Base-by-base conservation (phyloP, 1,140 invertebrate genomes). In the Zaprionus vittiger region DNA sequence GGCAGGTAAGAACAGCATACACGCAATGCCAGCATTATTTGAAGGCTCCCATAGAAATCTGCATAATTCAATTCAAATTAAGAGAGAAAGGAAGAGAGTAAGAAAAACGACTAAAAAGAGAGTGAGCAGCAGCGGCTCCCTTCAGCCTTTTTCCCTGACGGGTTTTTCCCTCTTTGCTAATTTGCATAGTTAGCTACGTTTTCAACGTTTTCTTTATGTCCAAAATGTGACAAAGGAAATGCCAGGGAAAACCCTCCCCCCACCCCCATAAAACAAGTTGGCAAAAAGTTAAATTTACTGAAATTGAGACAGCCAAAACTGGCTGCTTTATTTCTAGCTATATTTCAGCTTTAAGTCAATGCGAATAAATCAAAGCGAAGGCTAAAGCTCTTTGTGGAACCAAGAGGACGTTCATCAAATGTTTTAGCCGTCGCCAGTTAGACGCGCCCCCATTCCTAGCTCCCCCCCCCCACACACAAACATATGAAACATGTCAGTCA, bases 151-250 rank as follows among this genome's bases (percentile, higher is more conserved):
- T 59, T 24, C 37, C 47, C 28, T 55, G 47, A 37, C n/a, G 55
- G 41, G 47, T 62, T 54, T 57, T 65, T 24, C 20, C n/a, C 15
- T 24, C 47, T 47, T 47, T 24, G 22, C 79, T 76, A 79, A 83
- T 82, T 82, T 82, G 71, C 80, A 82, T 82, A 52, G 47, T 52
- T 52, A 24, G 22, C 20, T 52, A 24, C 47, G 17, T 67, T 52
- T 52, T 52, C 20, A 12, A 22, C 47, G 1, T 64, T 65, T 55
- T 71, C 34, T 76, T 71, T 56, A 76, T 65, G 61, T 15, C 17
- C 52, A 47, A 64, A 56, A 56, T 31, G 22, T 56, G 41, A 47
- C 41, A 47, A 17, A n/a, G 41, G 41, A 47, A 47, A 17, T 3
- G 41, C 15, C 7, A 47, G n/a, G 12, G 14, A 38, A 15, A 38